Conservation (phyloP, 1,140 invertebrate species). For the Dufourea novaeangliae region DNA sequence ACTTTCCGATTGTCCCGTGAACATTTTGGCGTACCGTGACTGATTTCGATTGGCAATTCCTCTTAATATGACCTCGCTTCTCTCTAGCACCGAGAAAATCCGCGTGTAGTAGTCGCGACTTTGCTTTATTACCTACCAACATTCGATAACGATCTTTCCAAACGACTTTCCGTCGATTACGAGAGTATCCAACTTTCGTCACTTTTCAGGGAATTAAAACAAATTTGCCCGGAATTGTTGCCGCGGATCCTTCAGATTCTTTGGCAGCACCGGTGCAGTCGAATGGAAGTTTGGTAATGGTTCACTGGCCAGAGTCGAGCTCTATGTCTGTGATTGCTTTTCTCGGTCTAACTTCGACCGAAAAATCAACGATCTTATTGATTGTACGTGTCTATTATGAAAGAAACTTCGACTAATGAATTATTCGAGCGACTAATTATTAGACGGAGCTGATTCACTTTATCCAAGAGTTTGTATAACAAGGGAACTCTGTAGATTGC, state of each 20-base stretch:
- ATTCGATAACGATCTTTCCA: neutral
- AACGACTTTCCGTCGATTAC: neutral
- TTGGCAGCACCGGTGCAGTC: too few relatives aligned
- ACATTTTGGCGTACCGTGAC: conserved; percentile 30
- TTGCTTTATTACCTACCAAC: neutral
- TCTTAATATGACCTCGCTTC: conserved; percentile 4
- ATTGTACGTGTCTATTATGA: too few relatives aligned
- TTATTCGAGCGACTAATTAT: too few relatives aligned
- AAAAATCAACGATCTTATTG: neutral
- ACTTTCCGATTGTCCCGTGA: conserved; percentile 18
- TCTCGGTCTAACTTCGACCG: neutral
- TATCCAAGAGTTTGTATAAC: too few relatives aligned
- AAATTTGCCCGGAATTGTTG: neutral
- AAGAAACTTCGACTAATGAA: too few relatives aligned
- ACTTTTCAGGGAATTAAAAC: neutral
- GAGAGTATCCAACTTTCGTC: neutral
- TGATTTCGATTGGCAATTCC: conserved; percentile 9
- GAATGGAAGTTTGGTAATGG: too few relatives aligned
- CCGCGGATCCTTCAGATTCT: neutral
- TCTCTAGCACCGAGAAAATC: neutral
- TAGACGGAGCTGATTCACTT: too few relatives aligned
- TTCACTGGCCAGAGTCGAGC: too few relatives aligned
- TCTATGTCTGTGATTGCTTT: neutral
- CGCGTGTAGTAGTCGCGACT: neutral
- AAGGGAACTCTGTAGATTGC: too few relatives aligned